Evolutionary conservation across 1,140 invertebrate species (phyloP).

Genomic region (Nephotettix cincticeps): DNA sequence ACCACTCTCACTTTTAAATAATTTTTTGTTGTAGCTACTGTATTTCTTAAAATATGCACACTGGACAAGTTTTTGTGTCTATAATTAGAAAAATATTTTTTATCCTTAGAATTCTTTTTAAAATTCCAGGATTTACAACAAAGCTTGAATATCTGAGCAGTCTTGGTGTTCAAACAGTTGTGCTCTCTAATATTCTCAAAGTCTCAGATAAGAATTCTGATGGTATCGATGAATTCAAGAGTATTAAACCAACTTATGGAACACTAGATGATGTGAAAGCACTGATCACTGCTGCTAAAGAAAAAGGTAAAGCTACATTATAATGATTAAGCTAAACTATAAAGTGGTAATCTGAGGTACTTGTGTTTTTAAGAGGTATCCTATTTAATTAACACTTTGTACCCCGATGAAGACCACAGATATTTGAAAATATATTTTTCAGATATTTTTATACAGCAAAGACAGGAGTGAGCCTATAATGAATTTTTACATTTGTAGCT

Average conservation of each 20-base stretch:
- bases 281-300: conserved; percentile 41
- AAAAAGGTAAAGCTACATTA: conserved; percentile 32
- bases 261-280: conserved; percentile 51
- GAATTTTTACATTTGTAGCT: too few species aligned
- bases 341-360: not conserved
- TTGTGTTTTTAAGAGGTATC: conserved; percentile 17
- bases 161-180: conserved; percentile 63
- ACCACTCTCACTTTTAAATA: too few species aligned
- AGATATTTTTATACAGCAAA: too few species aligned
- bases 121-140: conserved; percentile 53
- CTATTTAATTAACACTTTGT: too few species aligned
- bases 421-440: too few species aligned
- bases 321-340: not conserved
- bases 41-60: too few species aligned
- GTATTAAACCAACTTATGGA: conserved; percentile 40
- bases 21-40: too few species aligned
- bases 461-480: too few species aligned
- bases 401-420: too few species aligned
- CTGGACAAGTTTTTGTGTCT: too few species aligned
- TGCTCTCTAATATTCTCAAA: conserved; percentile 70
- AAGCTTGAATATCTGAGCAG: conserved; percentile 65
- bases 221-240: conserved; percentile 54
- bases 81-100: too few species aligned
- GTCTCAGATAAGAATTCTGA: conserved; percentile 68
- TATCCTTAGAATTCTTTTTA: too few species aligned